Evolutionary conservation across 2,888 invertebrate species (phyloP), one percentile per base, ranked within the genome.

Genomic region (Ormyrus rosae): DNA sequence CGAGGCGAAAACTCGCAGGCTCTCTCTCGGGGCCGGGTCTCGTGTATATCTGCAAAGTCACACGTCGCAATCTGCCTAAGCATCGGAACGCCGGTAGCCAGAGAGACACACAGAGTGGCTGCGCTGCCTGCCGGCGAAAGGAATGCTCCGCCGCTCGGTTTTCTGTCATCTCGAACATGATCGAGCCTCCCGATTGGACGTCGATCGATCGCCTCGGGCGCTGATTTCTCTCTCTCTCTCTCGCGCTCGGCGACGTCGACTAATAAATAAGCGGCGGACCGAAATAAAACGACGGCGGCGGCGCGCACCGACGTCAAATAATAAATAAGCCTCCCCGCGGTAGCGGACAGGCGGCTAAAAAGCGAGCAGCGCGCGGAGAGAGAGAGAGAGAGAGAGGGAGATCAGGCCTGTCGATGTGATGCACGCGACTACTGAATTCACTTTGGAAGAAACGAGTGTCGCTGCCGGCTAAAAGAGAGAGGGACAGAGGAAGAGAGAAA

Each of bases 371-470:
- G 19, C 67, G 8, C 7, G 55, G 48, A 45, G 61, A 67, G 46
- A 69, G 78, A 68, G 19, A 48, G n/a, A 58, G 7, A 65, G 65
- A 65, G 63, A 19, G 19, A 19, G 19, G 2, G 19, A 65, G 76
- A 67, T 75, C 64, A 60, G 61, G 61, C 55, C 72, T 72, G 72
- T 81, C 77, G 69, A 72, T 81, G 74, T 19, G 74, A 74, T 61
- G 58, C 60, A 63, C 65, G 58, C 77, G 58, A 73, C 73, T 64
- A 64, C 77, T 69, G 77, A 68, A 77, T 81, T 81, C 73, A 77
- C 73, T 81, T 72, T 68, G 63, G 34, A 75, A 76, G 80, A 80
- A 76, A 72, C 76, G 76, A 70, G 69, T 74, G 70, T 74, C 70
- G 69, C 79, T 55, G 64, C 77, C 46, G 69, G 53, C 50, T 13